These are phyloP conservation scores for Melospiza melodia DNA, from an alignment of 2,113 vertebrate genomes.

Conservation along the genomic window DNA sequence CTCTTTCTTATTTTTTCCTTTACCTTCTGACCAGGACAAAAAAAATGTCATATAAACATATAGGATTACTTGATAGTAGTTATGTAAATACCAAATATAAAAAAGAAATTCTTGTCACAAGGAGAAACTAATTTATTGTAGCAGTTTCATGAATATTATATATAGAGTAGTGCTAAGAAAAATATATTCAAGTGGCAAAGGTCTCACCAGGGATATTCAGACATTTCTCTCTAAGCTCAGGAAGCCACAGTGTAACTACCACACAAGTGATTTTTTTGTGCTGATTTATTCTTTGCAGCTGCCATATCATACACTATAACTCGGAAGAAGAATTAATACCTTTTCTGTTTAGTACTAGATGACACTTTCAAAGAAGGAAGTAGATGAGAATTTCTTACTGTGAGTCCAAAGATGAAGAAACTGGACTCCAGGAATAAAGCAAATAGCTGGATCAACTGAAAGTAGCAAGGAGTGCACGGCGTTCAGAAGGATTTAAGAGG, in stretches of 20 bases:
- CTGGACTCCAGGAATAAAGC: not conserved
- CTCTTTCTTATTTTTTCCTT: not conserved
- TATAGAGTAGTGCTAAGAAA: not conserved
- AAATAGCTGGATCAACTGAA: not conserved
- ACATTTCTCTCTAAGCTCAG: not conserved
- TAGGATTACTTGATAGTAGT: not conserved
- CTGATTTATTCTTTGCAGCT: not conserved
- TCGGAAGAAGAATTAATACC: not conserved
- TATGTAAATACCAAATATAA: not conserved
- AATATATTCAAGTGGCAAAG: not conserved
- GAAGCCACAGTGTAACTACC: not conserved
- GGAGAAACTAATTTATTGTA: not conserved
- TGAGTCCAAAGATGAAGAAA: constrained; percentile 4
- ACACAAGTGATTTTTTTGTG: not conserved
- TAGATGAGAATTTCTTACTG: not conserved
- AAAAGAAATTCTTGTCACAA: not conserved
- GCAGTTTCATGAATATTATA: not conserved
- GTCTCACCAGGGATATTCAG: not conserved
- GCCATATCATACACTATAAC: not conserved
- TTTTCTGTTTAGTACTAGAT: not conserved
- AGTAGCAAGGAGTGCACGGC: not conserved
- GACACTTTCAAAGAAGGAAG: not conserved
- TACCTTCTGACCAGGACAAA: not conserved
- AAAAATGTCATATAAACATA: not conserved
- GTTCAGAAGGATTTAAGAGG: not conserved